phyloP scores from a whole-genome alignment of 53 echinoderm and acorn worm genomes.

The Mesocentrotus franciscanus region DNA sequence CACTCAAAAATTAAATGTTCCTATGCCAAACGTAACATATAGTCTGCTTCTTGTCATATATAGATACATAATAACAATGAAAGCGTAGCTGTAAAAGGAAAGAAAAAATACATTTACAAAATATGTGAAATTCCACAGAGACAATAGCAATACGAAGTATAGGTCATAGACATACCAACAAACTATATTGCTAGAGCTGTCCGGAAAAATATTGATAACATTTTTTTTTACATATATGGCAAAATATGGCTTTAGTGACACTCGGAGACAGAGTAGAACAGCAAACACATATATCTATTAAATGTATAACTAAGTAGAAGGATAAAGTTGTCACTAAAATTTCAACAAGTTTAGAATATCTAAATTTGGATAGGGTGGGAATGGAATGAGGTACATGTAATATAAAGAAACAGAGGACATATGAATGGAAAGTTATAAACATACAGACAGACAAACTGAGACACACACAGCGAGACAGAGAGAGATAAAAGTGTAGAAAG shows the following conservation, averaged over 20 bases:
- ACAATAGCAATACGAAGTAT: neutral
- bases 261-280: neutral
- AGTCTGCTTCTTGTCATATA: neutral
- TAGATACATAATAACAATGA: neutral
- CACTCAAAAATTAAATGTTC: neutral
- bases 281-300: neutral
- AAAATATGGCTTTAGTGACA: constrained; percentile 34
- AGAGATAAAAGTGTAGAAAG: neutral
- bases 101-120: neutral
- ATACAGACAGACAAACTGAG: neutral
- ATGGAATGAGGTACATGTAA: neutral
- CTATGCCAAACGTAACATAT: neutral
- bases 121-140: neutral
- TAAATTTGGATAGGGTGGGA: neutral
- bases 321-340: neutral
- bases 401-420: neutral
- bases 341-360: neutral
- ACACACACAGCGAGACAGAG: neutral
- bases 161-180: neutral
- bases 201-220: neutral
- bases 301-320: neutral
- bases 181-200: neutral
- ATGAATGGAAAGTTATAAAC: neutral
- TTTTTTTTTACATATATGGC: neutral
- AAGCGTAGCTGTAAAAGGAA: neutral